Base-by-base conservation (phyloP, 2,888 invertebrate genomes). In the Neoitamus cyanurus region DNA sequence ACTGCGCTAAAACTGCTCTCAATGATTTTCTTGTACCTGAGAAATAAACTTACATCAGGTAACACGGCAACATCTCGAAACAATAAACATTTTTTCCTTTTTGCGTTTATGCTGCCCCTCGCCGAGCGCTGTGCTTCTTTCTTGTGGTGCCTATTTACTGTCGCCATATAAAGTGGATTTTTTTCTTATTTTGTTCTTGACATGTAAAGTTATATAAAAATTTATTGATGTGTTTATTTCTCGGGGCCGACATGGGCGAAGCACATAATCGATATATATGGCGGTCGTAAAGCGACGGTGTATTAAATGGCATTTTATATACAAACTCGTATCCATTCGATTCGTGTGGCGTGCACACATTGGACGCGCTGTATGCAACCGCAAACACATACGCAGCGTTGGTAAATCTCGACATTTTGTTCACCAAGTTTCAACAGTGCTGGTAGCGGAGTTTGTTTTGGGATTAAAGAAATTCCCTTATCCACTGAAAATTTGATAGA, bases 231-330 rank as follows among this genome's bases (percentile, higher is more conserved):
- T 69, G 82, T 82, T 82, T 82, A 82, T 83, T 72, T 83, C 15
- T 34, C 72, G 15, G 11, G 31, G 30, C 31, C 42, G 34, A 73
- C 15, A 72, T 83, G 37, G 69, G 34, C 36, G 25, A 82, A 25
- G 82, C 69, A 82, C 82, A 83, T 73, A 83, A 83, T 83, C 83
- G 83, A 83, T 83, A 83, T 83, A 83, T 48, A 83, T 83, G 83
- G 46, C 83, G 83, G 75, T 83, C 73, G 73, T 83, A 83, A 83
- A 73, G 48, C 25, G 73, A n/a, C 20, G 13, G 13, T 82, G 82
- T 82, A 82, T 82, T 69, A 68, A 82, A 68, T 82, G 37, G 42
- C 42, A 58, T 82, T 69, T 69, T 37, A 69, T 78, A 30, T 69
- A 82, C 37, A 82, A 78, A 58, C 34, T n/a, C 69, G 82, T 82